Base-by-base conservation (phyloP, 2,113 vertebrate genomes). In the Baryphthengus martii region DNA sequence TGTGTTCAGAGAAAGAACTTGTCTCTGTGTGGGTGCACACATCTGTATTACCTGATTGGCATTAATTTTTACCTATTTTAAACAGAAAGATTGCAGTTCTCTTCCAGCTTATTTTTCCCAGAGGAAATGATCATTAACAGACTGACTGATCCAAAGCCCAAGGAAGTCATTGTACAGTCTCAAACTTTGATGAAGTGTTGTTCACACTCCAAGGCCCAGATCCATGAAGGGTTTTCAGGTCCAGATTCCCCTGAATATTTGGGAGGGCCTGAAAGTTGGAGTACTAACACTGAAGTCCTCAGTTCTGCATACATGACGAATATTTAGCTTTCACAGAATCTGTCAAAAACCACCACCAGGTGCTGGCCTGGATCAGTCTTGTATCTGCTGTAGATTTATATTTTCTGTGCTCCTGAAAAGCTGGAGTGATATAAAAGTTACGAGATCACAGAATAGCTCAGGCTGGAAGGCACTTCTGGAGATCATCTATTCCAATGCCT, bases 1-100 rank as follows among this genome's bases (percentile, higher is more conserved):
- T 70, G 45, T 85, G 85, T 89, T 88, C 78, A 12, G 68, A 88
- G 81, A 85, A 81, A 94, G 56, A 94, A 76, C 67, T 76, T 81
- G 71, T 81, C 70, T 90, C 76, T 70, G 31, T 44, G 76, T 52
- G 53, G 55, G n/a, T 44, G 47, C 67, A 78, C 56, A 86, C 31
- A 59, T 61, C 83, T 73, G 9, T 85, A 79, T 66, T 91, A 90
- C 83, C 76, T 75, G 91, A 81, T 49, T 90, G 68, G 72, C 37
- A 63, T 85, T 47, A 50, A 73, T 47, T 79, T 91, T 94, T 71
- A 31, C 53, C 18, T 56, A 33, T 89, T 96, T 92, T 92, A 89
- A 93, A 90, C 40, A 89, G 70, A 49, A 91, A 87, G 28, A 75
- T 35, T 85, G 23, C 23, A 25, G 53, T 58, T 94, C 44, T 92